These are phyloP conservation scores for Catocala nupta DNA, from an alignment of 2,888 invertebrate species.

Conservation along the genomic window DNA sequence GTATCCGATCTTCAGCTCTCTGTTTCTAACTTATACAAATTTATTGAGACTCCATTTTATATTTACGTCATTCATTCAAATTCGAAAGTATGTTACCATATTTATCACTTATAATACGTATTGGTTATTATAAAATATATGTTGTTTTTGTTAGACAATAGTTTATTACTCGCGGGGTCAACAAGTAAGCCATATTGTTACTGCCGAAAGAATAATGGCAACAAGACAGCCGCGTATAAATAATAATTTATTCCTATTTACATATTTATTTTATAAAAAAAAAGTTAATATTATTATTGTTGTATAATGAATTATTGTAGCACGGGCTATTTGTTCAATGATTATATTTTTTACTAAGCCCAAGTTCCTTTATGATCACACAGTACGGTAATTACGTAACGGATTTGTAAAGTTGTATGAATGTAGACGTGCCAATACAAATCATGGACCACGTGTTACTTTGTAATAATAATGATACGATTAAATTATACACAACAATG, in stretches of 20 bases:
- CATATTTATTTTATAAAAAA: not conserved
- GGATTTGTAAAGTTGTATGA: slow-evolving; percentile 17
- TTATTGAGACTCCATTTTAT: too few relatives aligned
- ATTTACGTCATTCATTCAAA: too few relatives aligned
- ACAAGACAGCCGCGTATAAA: slow-evolving; percentile 24
- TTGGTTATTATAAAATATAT: too few relatives aligned
- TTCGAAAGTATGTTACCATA: too few relatives aligned
- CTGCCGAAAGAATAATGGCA: slow-evolving; percentile 27
- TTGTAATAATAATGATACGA: slow-evolving; percentile 10
- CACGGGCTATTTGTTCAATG: slow-evolving; percentile 1
- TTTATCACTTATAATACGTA: too few relatives aligned
- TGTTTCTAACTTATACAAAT: too few relatives aligned
- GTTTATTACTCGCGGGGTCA: slow-evolving; percentile 4
- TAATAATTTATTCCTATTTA: slow-evolving; percentile 22
- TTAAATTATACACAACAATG: slow-evolving; percentile 2
- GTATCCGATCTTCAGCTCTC: too few relatives aligned
- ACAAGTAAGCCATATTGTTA: slow-evolving; percentile 16
- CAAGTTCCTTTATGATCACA: not conserved
- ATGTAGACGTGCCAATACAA: slow-evolving; percentile 15
- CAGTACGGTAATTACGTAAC: slow-evolving; percentile 22
- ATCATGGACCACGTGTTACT: slow-evolving; percentile 8
- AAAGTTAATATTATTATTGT: slow-evolving; percentile 9
- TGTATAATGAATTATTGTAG: slow-evolving; percentile 14
- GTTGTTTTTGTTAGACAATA: not conserved
- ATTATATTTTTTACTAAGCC: slow-evolving; percentile 2